Evolutionary conservation across 1,140 invertebrate genomes (phyloP).

Genomic region (Metaphire vulgaris): DNA sequence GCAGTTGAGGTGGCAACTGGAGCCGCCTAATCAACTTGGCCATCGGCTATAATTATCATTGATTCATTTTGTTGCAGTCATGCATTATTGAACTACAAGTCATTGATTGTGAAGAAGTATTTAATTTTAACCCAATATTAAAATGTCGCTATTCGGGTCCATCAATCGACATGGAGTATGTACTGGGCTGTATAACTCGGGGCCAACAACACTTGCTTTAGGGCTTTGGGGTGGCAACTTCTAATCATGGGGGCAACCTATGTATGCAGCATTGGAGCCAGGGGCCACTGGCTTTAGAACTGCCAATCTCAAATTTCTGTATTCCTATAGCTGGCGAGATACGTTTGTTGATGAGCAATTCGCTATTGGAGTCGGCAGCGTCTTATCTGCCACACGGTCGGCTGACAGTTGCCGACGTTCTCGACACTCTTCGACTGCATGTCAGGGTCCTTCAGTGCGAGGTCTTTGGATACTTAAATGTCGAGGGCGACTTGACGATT

Average conservation of each 20-base stretch:
- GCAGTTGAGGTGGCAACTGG: no score
- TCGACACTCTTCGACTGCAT: neutral
- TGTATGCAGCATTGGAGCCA: neutral
- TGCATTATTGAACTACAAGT: no score
- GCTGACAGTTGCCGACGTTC: neutral
- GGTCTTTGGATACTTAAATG: neutral
- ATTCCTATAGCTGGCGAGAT: neutral
- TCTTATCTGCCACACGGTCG: neutral
- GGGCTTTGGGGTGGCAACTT: no score
- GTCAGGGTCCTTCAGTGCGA: neutral
- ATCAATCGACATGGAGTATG: neutral
- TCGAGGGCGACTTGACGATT: neutral
- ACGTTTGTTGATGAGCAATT: neutral
- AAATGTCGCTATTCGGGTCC: neutral
- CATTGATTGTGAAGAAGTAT: no score
- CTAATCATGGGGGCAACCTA: no score
- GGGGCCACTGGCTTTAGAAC: neutral
- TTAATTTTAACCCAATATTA: no score
- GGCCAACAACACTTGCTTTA: neutral
- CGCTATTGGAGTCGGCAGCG: neutral
- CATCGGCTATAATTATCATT: no score
- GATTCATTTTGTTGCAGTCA: no score
- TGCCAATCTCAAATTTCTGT: no score
- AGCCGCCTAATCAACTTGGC: no score
- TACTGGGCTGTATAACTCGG: neutral